phyloP scores from a whole-genome alignment of 1,140 invertebrate species.

The Drosophila pachea region DNA sequence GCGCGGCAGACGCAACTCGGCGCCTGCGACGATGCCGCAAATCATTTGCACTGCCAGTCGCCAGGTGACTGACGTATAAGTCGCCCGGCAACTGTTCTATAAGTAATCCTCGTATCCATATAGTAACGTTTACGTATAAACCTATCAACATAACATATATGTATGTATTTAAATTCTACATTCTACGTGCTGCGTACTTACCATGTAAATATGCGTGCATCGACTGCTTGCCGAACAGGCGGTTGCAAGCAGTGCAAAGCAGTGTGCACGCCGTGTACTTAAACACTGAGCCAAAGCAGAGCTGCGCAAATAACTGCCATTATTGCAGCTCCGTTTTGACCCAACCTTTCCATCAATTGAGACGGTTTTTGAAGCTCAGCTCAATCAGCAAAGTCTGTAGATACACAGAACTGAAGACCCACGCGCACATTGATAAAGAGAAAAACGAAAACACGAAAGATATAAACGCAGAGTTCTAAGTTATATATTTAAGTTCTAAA shows the following conservation, averaged over 20 bases:
- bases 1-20: slow-evolving; percentile 65
- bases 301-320: slow-evolving; percentile 1
- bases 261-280: slow-evolving; percentile 29
- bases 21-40: slow-evolving; percentile 64
- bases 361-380: too few species aligned
- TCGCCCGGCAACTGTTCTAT: slow-evolving; percentile 10
- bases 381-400: slow-evolving; percentile 20
- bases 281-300: slow-evolving; percentile 15
- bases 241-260: slow-evolving; percentile 19
- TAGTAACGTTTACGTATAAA: slow-evolving; percentile 12
- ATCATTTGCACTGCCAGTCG: slow-evolving; percentile 74
- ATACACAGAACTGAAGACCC: slow-evolving; percentile 29
- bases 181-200: slow-evolving; percentile 41
- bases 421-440: slow-evolving; percentile 43
- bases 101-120: slow-evolving; percentile 10
- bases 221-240: slow-evolving; percentile 11
- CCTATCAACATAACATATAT: background rate
- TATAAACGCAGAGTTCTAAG: slow-evolving; percentile 52
- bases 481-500: slow-evolving; percentile 50
- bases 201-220: slow-evolving; percentile 41
- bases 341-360: too few species aligned
- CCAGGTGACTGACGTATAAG: slow-evolving; percentile 76
- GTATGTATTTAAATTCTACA: slow-evolving; percentile 30
- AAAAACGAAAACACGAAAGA: slow-evolving; percentile 36
- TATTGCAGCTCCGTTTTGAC: background rate